phyloP scores from a whole-genome alignment of 1,140 invertebrate species.

The Diorhabda carinulata region DNA sequence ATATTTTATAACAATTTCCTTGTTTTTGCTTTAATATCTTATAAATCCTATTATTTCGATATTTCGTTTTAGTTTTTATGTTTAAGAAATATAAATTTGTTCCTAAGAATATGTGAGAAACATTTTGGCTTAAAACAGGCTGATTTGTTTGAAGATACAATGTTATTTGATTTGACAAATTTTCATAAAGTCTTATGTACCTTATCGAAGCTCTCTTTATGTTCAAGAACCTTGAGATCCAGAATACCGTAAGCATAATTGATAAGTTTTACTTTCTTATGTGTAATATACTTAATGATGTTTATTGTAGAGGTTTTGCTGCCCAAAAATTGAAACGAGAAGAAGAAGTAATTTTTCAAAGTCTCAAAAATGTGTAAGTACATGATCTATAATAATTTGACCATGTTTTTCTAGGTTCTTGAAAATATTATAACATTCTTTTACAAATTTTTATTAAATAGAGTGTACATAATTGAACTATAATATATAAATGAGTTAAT shows the following conservation, averaged over 20 bases:
- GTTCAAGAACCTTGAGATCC: constrained; percentile 58
- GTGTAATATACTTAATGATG: neutral
- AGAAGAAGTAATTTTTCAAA: constrained; percentile 80
- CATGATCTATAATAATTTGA: neutral
- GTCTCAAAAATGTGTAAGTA: constrained; percentile 69
- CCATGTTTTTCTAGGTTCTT: too few species aligned
- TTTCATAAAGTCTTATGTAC: constrained; percentile 90
- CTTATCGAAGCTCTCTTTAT: constrained; percentile 80
- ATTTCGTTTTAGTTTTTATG: constrained; percentile 79
- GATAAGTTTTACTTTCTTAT: neutral
- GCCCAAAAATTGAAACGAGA: constrained; percentile 61
- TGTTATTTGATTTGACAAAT: constrained; percentile 91
- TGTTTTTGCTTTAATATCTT: neutral
- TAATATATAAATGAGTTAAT: too few species aligned
- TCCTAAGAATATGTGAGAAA: constrained; percentile 79
- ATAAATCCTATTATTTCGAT: neutral
- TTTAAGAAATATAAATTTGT: constrained; percentile 88
- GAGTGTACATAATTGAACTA: too few species aligned
- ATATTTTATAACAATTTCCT: constrained; percentile 6
- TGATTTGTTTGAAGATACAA: constrained; percentile 89
- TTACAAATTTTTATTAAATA: too few species aligned
- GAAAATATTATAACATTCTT: too few species aligned
- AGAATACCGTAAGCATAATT: constrained; percentile 53
- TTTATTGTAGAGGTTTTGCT: constrained; percentile 65
- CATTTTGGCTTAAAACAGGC: constrained; percentile 75